phyloP scores from a whole-genome alignment of 2,797 vertebrate genomes.

The Pipistrellus pipistrellus region DNA sequence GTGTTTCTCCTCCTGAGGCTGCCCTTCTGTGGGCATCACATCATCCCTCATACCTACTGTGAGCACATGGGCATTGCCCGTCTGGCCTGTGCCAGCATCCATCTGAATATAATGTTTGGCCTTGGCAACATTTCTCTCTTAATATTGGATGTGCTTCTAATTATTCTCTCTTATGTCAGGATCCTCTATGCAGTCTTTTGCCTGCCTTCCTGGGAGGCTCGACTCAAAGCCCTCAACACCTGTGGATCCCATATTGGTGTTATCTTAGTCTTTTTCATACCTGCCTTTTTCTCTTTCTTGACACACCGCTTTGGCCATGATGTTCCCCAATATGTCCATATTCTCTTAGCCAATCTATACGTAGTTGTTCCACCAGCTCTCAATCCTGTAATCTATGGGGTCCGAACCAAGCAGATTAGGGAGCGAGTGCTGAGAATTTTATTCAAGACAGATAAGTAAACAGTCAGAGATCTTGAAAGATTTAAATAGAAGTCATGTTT shows the following conservation, averaged over 20 bases:
- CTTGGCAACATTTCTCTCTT: slow-evolving; percentile 65
- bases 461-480: background rate
- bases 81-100: slow-evolving; percentile 69
- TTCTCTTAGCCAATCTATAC: slow-evolving; percentile 72
- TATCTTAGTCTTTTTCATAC: slow-evolving; percentile 75
- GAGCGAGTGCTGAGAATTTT: slow-evolving; percentile 45
- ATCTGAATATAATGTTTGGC: slow-evolving; percentile 65
- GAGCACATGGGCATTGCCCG: slow-evolving; percentile 76
- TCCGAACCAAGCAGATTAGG: slow-evolving; percentile 88
- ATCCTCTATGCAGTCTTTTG: slow-evolving; percentile 72
- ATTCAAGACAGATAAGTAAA: background rate
- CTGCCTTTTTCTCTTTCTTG: slow-evolving; percentile 78
- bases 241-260: slow-evolving; percentile 77
- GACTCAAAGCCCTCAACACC: slow-evolving; percentile 75
- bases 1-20: slow-evolving; percentile 64
- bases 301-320: slow-evolving; percentile 72
- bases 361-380: slow-evolving; percentile 85
- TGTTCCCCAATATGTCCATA: slow-evolving; percentile 68
- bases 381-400: slow-evolving; percentile 89
- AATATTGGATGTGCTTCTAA: slow-evolving; percentile 72
- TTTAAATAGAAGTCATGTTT: background rate
- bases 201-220: slow-evolving; percentile 53
- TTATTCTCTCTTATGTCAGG: slow-evolving; percentile 63
- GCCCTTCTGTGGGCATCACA: slow-evolving; percentile 64
- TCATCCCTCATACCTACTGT: slow-evolving; percentile 78